Evolutionary conservation across 2,113 vertebrate genomes (phyloP), one percentile per base, ranked within the genome.

Genomic region (Sclerurus mexicanus): DNA sequence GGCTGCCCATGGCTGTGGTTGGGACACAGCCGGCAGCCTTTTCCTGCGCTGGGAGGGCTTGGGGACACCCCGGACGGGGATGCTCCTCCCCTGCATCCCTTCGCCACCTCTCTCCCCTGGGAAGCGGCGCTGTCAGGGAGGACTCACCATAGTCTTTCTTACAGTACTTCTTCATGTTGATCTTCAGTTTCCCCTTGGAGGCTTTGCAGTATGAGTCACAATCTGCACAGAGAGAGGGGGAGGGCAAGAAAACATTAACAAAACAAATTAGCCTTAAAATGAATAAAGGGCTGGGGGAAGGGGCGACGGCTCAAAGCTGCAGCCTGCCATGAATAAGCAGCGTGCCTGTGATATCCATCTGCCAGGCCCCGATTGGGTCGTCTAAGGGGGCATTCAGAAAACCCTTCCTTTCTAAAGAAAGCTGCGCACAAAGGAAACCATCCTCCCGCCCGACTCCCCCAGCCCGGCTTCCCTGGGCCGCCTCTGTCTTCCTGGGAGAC

Each of bases 81-180:
- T 14, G 68, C 35, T 58, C 39, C 71, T 8, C 24, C 47, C 33
- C 56, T 9, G 10, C 47, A 21, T 28, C 88, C 55, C 35, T 31
- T 5, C 1, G 35, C 31, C 28, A 12, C 31, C 7, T 2, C 52
- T n/a, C 2, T 1, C 28, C n/a, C 62, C 64, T 44, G 27, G 39
- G 27, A 10, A 85, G 66, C 10, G 8, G 28, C 9, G 16, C 27
- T 2, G 9, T n/a, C 9, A 21, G 7, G 23, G 31, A 8, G 9
- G 24, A 98, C 99, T 99, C 97, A 99, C 99, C 99, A 2, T 99
- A 99, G 98, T 99, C 99, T 93, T 99, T 99, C 98, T 99, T 99
- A 97, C 99, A 99, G 98, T 99, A 99, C 89, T 99, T 99, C 97
- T 99, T 99, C 99, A 99, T 99, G 98, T 99, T 99, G 97, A 99